Conservation (phyloP, 2,797 vertebrate species). For the Sphenopsis melanotis region DNA sequence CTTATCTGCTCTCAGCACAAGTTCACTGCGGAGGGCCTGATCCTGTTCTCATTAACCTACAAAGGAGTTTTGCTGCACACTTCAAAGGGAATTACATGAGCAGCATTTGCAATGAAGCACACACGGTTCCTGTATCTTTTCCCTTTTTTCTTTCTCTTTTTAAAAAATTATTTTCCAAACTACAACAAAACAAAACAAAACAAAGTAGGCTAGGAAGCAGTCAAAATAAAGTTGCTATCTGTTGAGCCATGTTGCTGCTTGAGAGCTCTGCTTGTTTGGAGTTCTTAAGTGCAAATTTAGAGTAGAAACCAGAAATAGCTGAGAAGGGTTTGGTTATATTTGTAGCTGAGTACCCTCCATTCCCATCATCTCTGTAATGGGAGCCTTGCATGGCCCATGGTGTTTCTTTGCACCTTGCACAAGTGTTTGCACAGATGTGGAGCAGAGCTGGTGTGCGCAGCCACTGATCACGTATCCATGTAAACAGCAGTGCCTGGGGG, state of each 20-base stretch:
- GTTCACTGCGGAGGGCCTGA: constrained; percentile 15
- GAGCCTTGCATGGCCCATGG: fast-evolving
- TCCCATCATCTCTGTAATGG: fast-evolving
- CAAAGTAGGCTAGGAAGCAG: neutral
- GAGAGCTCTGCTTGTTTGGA: neutral
- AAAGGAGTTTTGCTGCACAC: constrained; percentile 19
- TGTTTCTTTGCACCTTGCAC: neutral
- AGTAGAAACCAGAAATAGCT: neutral
- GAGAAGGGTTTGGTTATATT: neutral
- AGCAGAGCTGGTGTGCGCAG: fast-evolving
- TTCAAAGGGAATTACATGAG: constrained; percentile 51
- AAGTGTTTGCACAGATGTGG: neutral
- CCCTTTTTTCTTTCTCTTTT: neutral
- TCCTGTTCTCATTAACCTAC: constrained; percentile 45
- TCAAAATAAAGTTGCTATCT: neutral
- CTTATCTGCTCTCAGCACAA: constrained; percentile 7
- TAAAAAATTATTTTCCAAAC: neutral
- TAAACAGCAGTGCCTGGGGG: neutral
- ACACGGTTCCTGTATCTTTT: neutral
- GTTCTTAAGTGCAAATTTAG: neutral
- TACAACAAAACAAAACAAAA: neutral
- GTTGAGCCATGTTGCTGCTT: neutral
- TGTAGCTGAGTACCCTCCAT: neutral
- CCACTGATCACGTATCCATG: neutral
- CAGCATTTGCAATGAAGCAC: constrained; percentile 3